Conservation (phyloP, 1,140 invertebrate species). For the Stenopsyche tienmushanensis region DNA sequence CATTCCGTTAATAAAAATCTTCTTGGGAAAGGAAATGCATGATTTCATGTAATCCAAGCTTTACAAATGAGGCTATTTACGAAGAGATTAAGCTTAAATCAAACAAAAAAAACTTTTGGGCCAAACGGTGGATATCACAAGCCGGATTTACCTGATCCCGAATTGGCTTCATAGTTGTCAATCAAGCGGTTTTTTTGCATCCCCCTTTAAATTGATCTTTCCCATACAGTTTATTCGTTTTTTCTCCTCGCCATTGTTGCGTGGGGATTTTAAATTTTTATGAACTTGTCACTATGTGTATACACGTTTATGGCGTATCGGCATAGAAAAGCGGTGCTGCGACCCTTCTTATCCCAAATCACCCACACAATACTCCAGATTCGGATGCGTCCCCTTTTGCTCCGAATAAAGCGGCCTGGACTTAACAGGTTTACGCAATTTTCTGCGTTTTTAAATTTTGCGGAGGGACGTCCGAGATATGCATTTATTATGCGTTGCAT, state of each 20-base stretch:
- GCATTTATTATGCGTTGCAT: background rate
- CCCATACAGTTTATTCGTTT: background rate
- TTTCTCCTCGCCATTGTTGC: background rate
- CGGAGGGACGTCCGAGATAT: background rate
- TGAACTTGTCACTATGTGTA: slow-evolving; percentile 8
- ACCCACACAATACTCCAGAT: slow-evolving; percentile 4
- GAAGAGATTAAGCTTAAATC: too few relatives aligned
- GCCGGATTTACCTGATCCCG: background rate
- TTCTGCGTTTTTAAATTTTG: slow-evolving; percentile 36
- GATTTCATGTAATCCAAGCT: too few relatives aligned
- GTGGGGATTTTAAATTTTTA: slow-evolving; percentile 12
- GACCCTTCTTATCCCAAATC: slow-evolving; percentile 12
- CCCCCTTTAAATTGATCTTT: background rate
- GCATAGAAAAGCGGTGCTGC: background rate
- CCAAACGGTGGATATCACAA: background rate
- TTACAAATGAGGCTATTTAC: too few relatives aligned
- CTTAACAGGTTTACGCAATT: slow-evolving; percentile 42
- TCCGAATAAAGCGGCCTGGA: slow-evolving; percentile 5
- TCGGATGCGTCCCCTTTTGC: background rate
- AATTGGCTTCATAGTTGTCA: background rate
- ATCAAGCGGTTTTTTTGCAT: background rate
- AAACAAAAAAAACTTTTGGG: too few relatives aligned
- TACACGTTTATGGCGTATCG: background rate
- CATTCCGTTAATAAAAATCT: too few relatives aligned
- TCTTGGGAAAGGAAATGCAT: too few relatives aligned